Evolutionary conservation across 2,888 invertebrate genomes (phyloP), one percentile per base, ranked within the genome.

Genomic region (Leucozona laternaria): DNA sequence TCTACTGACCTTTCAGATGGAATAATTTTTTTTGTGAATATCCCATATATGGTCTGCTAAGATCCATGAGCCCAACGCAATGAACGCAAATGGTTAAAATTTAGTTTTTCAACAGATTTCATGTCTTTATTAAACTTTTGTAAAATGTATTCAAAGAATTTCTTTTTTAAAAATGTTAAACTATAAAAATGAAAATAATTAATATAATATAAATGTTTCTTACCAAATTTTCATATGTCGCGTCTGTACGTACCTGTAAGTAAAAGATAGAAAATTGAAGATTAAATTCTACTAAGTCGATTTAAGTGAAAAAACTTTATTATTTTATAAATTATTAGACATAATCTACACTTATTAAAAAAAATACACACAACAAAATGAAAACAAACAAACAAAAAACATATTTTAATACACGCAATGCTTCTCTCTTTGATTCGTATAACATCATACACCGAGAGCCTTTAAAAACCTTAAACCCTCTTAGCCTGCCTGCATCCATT

Each of bases 191-290:
- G n/a, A n/a, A n/a, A n/a, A n/a, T n/a, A n/a, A n/a, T n/a, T n/a
- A n/a, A n/a, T n/a, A n/a, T 31, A 25, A 8, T 64, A 45, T 13
- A 64, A 66, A 1, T 6, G 15, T 0, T 70, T 20, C 82, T 79
- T 83, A 79, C 78, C 82, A 79, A 73, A 55, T 83, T 73, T 10
- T 70, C 34, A 79, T 55, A 73, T 60, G 58, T 25, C 60, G 62
- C 58, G 20, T 77, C 71, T 62, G 82, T 83, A 83, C 82, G 53
- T 83, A 83, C 82, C 82, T 83, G 82, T 0, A 83, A 83, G 2
- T 4, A 31, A 58, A 68, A 72, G 4, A 64, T 15, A 37, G 20
- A 40, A 37, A 68, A n/a, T 20, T 4, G 1, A 15, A 28, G 2
- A 31, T 40, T 15, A 22, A 43, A 10, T 25, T 22, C 45, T 28